Base-by-base conservation (phyloP, 2,113 vertebrate species). In the Melanerpes formicivorus region DNA sequence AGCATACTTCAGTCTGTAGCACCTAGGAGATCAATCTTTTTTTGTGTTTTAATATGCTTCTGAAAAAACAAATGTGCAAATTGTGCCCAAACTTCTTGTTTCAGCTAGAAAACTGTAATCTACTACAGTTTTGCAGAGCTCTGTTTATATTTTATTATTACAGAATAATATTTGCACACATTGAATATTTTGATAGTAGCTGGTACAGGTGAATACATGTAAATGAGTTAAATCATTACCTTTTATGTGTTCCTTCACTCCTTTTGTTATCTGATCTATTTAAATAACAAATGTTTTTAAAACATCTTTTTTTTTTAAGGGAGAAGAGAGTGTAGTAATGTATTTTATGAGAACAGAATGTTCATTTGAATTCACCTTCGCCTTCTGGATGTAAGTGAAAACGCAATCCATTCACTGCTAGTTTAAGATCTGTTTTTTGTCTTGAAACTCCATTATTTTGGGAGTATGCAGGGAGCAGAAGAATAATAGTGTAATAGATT, bases 291-390 rank as follows among this genome's bases (percentile, higher is more conserved):
- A 48, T 48, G 8, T 48, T 48, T 48, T 19, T 48, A 50, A 69
- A 32, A 42, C 11, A 3, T 14, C 25, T 37, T 1, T 3, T 1
- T 3, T 18, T 77, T 40, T 63, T 30, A 21, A 16, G 9, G 29
- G 10, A 3, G 8, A 1, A 23, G 50, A 63, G 12, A 50, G 55
- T 69, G 3, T 30, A 27, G 5, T 42, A 52, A 72, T 54, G 7
- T 3, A 18, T 85, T 85, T 89, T 82, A 40, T 80, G 10, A 77
- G 76, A 80, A 62, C 10, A 63, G 25, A 44, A 56, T 60, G 14
- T 1, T 1, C 19, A 37, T 32, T 26, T 40, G 37, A 30, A 66
- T 80, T 82, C 23, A 50, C 2, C 25, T 42, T 66, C 16, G 3
- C 17, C 26, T 70, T 76, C 52, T 80, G 65, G 50, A 87, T 77